Evolutionary conservation across 2,113 vertebrate genomes (phyloP), one percentile per base, ranked within the genome.

Genomic region (Psammodynastes pulverulentus): DNA sequence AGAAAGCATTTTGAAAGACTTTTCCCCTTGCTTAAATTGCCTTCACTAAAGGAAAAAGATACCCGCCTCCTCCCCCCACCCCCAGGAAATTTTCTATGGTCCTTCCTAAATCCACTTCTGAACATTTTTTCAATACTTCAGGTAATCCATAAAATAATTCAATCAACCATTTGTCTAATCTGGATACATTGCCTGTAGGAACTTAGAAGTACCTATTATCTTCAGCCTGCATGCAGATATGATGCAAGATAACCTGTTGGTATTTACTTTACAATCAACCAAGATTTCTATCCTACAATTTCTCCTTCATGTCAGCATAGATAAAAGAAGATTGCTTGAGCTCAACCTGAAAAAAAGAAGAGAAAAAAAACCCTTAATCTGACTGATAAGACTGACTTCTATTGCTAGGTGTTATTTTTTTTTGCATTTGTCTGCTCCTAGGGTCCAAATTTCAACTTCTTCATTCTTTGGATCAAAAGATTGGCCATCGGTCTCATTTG

Each of bases 251-350:
- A 26, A 46, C 26, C 10, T 29, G 17, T 49, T 48, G 23, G 84
- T 48, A 48, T 86, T 26, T 86, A 49, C 45, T 79, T 39, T 43
- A 56, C 53, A 88, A 54, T 24, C 52, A 88, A 88, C 34, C 39
- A 26, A 88, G 53, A 58, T 43, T 45, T 58, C 12, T 89, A 53
- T 39, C 86, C 24, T 52, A 19, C 39, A 26, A 46, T 58, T 58
- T 45, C 54, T 58, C 9, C 12, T 56, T 89, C 17, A 45, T 89
- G 56, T 58, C 53, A 89, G 19, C 24, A 46, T 45, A 89, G 87
- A 89, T 89, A 89, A 89, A 79, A 89, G 86, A 52, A 87, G 87
- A 89, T 89, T 26, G 54, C 56, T 46, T 58, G 54, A 58, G 10
- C 54, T 46, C 23, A 29, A 6, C 5, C 53, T 89, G 45, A 45